Conservation (phyloP, 2,113 vertebrate genomes). For the Ochotona princeps region DNA sequence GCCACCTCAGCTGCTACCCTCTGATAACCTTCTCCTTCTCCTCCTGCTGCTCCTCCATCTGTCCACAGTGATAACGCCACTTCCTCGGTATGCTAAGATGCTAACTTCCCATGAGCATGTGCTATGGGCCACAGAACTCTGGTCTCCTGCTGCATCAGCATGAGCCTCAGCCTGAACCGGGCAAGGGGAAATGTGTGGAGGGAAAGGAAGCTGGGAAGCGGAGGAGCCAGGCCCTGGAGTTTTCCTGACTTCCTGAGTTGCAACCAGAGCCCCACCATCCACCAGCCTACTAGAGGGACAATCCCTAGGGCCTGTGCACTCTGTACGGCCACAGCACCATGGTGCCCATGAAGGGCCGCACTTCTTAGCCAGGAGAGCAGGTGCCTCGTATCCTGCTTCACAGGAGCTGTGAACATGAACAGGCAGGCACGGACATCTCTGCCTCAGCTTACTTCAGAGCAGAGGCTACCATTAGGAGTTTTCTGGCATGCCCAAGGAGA, state of each 20-base stretch:
- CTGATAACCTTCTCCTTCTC: background rate
- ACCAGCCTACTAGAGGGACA: background rate
- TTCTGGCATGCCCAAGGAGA: too few species aligned
- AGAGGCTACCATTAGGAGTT: too few species aligned
- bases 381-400: background rate
- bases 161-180: background rate
- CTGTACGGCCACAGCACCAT: background rate
- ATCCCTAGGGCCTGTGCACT: background rate
- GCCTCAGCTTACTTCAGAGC: too few species aligned
- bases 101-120: background rate
- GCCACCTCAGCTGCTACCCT: background rate
- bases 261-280: background rate
- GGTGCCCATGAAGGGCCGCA: background rate
- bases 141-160: background rate
- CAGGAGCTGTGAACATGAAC: background rate
- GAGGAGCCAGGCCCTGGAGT: background rate
- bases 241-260: background rate
- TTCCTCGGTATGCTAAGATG: background rate
- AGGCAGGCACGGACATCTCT: background rate
- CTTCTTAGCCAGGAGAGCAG: background rate
- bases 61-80: background rate
- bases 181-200: fast-evolving
- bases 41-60: background rate
- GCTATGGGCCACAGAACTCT: background rate
- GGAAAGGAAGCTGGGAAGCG: background rate